Conservation (phyloP, 2,113 vertebrate species). For the Rhipidura dahli region DNA sequence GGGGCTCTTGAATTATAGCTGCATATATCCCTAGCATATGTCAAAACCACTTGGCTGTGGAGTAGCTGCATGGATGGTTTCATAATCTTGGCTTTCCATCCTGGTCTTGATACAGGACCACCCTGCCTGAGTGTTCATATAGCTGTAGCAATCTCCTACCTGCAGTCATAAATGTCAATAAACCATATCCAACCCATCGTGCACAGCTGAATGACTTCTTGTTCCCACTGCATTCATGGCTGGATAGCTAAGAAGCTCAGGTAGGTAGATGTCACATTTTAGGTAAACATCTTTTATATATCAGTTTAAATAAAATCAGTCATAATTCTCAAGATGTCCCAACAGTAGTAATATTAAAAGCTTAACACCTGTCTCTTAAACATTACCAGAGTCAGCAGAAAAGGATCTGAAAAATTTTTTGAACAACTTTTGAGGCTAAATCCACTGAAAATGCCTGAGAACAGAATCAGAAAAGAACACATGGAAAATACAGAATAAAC, state of each 20-base stretch:
- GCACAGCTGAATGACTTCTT: neutral
- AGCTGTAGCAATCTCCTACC: constrained; percentile 15
- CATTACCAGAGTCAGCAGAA: neutral
- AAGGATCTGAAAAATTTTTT: neutral
- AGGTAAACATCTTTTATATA: neutral
- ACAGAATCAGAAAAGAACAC: neutral
- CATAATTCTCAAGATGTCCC: neutral
- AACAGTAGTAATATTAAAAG: neutral
- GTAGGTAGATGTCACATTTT: neutral
- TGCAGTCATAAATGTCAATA: constrained; percentile 31
- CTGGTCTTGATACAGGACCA: constrained; percentile 11
- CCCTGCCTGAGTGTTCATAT: neutral
- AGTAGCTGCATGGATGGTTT: constrained; percentile 18
- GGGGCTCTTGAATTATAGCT: neutral
- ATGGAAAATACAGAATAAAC: neutral
- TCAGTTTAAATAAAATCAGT: neutral
- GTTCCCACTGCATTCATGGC: neutral
- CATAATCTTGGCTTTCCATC: constrained; percentile 4
- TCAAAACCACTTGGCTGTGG: constrained; percentile 7
- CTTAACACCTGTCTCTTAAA: neutral
- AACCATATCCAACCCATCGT: neutral
- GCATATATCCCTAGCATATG: neutral
- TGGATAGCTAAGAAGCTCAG: neutral
- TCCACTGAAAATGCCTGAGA: neutral
- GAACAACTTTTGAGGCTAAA: neutral